Percentiles rank a stretch among this genome's conserved stretches.
Evolutionary conservation across 2,113 vertebrate genomes (phyloP).

Genomic region (Lates calcarifer): DNA sequence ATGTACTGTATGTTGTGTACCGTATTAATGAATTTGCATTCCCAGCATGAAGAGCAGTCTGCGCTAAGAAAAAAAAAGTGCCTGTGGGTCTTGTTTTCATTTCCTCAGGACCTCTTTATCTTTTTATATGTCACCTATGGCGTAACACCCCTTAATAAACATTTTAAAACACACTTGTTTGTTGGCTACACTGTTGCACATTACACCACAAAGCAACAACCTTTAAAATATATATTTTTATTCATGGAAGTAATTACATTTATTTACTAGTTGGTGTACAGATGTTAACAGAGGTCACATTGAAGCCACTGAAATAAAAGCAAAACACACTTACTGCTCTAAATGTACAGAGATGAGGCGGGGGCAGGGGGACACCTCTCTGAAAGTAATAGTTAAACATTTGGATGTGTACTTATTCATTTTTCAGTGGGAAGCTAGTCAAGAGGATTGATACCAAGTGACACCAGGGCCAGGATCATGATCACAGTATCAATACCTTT

Average conservation of each 20-base stretch:
- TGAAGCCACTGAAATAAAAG: background rate
- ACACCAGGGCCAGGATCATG: no score
- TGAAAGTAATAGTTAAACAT: no score
- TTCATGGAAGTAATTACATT: slow-evolving; percentile 33
- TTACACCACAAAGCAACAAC: background rate
- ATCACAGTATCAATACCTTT: no score
- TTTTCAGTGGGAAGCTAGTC: no score
- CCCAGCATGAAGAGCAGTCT: slow-evolving; percentile 56
- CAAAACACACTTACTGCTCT: background rate
- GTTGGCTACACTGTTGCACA: background rate
- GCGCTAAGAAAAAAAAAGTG: slow-evolving; percentile 68
- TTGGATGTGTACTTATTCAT: no score
- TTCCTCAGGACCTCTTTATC: slow-evolving; percentile 48
- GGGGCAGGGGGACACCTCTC: background rate
- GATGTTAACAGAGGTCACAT: background rate
- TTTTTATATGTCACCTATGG: slow-evolving; percentile 54
- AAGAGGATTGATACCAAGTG: no score
- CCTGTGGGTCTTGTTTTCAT: slow-evolving; percentile 72
- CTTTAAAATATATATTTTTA: slow-evolving; percentile 23
- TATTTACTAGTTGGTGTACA: slow-evolving; percentile 16
- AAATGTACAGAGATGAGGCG: background rate
- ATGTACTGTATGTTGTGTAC: slow-evolving; percentile 56
- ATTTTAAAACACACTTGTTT: slow-evolving; percentile 14
- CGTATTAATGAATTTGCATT: slow-evolving; percentile 37
- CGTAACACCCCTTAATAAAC: slow-evolving; percentile 70